Evolutionary conservation across 92 coral and sea anemone species (phyloP), one percentile per base, ranked within the genome.

Genomic region (Umimayanthus kanabou): DNA sequence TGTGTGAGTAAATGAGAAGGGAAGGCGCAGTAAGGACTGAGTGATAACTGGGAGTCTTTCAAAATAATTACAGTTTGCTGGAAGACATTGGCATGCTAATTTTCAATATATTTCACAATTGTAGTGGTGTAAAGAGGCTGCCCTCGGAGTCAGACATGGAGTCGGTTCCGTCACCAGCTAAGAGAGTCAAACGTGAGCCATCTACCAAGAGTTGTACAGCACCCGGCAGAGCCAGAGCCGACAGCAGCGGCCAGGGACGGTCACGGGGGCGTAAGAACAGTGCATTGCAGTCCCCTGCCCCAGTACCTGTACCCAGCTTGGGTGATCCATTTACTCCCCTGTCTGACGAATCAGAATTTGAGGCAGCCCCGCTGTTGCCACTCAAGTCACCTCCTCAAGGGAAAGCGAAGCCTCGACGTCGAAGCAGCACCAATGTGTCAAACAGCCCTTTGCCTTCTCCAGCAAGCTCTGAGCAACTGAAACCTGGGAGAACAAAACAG

Each of bases 401-500:
- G 43, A 89, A 90, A 76, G 88, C 80, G 15, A 93, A 87, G 76
- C 84, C 92, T 26, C 91, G 92, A 40, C 83, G 96, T 53, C 91
- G 98, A 79, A 94, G 96, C 82, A 95, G 93, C 64, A 92, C 95
- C 8, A 92, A 92, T 84, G 92, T 77, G 66, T 93, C 92, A n/a
- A 95, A 96, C 72, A 96, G 98, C 6, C 91, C 97, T 7, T 82
- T 92, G 39, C 92, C 94, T 30, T 93, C 98, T 8, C 96, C 96
- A 73, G 92, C 90, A 30, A 26, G 93, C 26, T 58, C 88, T 28
- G 97, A 94, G 23, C 85, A 88, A 25, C 80, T 91, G 0, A 97
- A 97, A 80, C 92, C 96, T 4, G 92, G 93, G 39, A 80, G 91
- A 45, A 90, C 95, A 13, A 94, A 94, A 78, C 92, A 92, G 20